phyloP scores from a whole-genome alignment of 1,140 invertebrate genomes.

The Artemia franciscana region DNA sequence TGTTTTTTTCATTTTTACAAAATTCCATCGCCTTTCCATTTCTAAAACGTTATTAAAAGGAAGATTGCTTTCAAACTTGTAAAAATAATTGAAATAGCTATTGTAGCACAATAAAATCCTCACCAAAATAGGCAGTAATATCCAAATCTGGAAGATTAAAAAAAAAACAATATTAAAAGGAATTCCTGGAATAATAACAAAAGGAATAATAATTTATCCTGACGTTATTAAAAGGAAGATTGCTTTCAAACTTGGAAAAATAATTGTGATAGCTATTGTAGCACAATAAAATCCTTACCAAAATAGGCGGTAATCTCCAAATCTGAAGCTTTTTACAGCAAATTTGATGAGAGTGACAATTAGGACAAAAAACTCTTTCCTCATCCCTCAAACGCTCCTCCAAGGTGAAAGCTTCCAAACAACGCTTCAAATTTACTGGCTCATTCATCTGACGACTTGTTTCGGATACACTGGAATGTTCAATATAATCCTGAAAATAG shows the following conservation, averaged over 20 bases:
- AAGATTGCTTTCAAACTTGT: no score
- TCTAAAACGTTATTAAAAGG: no score
- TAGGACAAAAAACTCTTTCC: conserved; percentile 57
- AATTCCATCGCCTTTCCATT: no score
- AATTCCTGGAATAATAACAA: conserved; percentile 3
- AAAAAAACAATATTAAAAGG: conserved; percentile 2
- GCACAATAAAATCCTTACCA: no score
- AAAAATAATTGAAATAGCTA: no score
- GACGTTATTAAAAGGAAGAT: no score
- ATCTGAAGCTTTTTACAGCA: conserved; percentile 71
- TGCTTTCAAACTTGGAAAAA: no score
- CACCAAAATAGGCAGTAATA: no score
- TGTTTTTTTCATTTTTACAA: no score
- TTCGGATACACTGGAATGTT: conserved; percentile 41
- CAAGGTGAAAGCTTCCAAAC: conserved; percentile 57
- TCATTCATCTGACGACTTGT: conserved; percentile 41
- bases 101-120: no score
- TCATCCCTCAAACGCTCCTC: conserved; percentile 50
- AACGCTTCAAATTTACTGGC: conserved; percentile 49
- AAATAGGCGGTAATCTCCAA: conserved; percentile 60
- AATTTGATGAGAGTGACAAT: conserved; percentile 51
- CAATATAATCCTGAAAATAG: conserved; percentile 36
- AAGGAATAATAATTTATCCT: conserved; percentile 3
- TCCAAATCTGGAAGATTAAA: no score
- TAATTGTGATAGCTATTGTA: no score